A percentile compares a stretch with the other conserved stretches of the same genome.
Conservation (phyloP, 2,113 vertebrate genomes). For the Campylorhamphus procurvoides region DNA sequence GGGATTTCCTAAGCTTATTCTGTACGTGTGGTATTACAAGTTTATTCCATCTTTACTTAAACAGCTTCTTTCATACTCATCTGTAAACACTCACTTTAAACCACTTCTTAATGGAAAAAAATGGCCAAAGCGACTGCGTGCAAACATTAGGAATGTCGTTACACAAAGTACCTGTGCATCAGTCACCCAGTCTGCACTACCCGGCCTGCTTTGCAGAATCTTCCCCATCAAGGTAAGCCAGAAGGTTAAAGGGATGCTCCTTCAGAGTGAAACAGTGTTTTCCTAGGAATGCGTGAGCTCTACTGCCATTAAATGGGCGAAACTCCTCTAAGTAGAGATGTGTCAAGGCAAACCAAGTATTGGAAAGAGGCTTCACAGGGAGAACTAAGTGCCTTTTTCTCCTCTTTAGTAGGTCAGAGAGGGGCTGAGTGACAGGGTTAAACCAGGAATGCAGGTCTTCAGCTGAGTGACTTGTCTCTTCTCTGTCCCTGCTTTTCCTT, state of each 20-base stretch:
- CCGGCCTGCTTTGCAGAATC: conserved; percentile 24
- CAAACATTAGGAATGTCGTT: conserved; percentile 54
- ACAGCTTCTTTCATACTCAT: conserved; percentile 61
- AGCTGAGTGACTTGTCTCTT: background rate
- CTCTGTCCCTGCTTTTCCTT: conserved; percentile 31
- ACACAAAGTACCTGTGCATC: conserved; percentile 41
- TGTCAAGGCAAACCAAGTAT: background rate
- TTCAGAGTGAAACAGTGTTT: background rate
- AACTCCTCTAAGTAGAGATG: background rate
- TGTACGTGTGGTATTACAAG: conserved; percentile 73
- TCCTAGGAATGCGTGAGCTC: background rate
- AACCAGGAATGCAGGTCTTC: background rate
- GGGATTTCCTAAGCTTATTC: conserved; percentile 65
- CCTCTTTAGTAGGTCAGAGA: background rate
- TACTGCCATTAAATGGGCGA: background rate
- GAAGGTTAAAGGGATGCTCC: conserved; percentile 30
- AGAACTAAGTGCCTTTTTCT: background rate
- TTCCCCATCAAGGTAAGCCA: conserved; percentile 34
- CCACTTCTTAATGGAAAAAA: conserved; percentile 58
- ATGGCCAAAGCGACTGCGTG: conserved; percentile 51
- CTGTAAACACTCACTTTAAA: conserved; percentile 60
- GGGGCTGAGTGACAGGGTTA: conserved; percentile 1
- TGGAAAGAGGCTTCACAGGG: background rate
- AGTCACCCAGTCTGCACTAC: conserved; percentile 37
- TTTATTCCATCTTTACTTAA: conserved; percentile 73